Conservation (phyloP, 1,140 invertebrate genomes). For the Schlechtendalia chinensis region DNA sequence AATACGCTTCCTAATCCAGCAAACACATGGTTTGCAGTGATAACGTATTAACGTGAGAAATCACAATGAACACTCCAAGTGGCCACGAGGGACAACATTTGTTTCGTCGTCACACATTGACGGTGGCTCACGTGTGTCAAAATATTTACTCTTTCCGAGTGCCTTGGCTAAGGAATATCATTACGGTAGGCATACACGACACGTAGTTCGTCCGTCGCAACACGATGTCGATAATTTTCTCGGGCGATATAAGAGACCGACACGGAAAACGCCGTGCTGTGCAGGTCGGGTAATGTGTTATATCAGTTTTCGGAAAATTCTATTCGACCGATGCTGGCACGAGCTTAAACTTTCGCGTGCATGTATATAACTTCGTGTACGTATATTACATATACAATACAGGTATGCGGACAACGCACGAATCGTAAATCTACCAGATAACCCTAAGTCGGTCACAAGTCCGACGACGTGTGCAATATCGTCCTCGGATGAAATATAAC, state of each 20-base stretch:
- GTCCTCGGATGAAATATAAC: neutral
- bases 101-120: conserved; percentile 35
- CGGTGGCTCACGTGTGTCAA: conserved; percentile 4
- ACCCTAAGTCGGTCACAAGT: neutral
- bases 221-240: too few relatives aligned
- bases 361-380: neutral
- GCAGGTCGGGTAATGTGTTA: too few relatives aligned
- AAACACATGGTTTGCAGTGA: neutral
- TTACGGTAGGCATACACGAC: too few relatives aligned
- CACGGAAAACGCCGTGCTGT: too few relatives aligned
- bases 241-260: too few relatives aligned
- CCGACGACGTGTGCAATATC: neutral
- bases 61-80: conserved; percentile 26
- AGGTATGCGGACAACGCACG: too few relatives aligned
- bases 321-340: too few relatives aligned
- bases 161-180: too few relatives aligned
- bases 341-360: too few relatives aligned
- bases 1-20: neutral
- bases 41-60: neutral
- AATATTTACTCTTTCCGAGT: conserved; percentile 27
- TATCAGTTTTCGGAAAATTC: too few relatives aligned
- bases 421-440: neutral
- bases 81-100: conserved; percentile 6
- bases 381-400: neutral
- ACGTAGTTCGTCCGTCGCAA: too few relatives aligned